phyloP scores from a whole-genome alignment of 2,888 invertebrate species.

The Dinocampus coccinellae region DNA sequence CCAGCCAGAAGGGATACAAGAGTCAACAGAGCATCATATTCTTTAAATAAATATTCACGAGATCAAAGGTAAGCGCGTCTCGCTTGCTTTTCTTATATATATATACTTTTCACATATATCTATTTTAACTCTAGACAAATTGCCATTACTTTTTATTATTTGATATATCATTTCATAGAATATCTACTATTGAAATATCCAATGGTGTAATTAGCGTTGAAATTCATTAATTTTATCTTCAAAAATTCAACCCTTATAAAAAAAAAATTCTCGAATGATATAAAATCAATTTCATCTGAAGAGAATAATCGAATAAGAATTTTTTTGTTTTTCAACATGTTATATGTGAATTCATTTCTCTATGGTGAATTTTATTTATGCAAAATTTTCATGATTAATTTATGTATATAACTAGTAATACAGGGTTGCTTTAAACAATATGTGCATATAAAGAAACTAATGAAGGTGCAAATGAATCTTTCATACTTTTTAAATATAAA shows the following conservation, averaged over 20 bases:
- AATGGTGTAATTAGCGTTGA: slow-evolving; percentile 18
- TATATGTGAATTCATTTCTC: slow-evolving; percentile 20
- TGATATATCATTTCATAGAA: slow-evolving; percentile 27
- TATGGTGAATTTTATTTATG: slow-evolving; percentile 50
- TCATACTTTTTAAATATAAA: background rate
- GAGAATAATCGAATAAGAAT: too few relatives aligned
- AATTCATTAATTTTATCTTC: too few relatives aligned
- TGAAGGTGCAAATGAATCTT: slow-evolving; percentile 32
- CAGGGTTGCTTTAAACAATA: slow-evolving; percentile 2
- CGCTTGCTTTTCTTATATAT: slow-evolving; percentile 19
- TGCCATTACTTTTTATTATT: slow-evolving; percentile 33
- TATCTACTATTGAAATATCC: slow-evolving; percentile 16
- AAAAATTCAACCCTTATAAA: too few relatives aligned
- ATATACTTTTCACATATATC: slow-evolving; percentile 16
- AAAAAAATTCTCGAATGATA: too few relatives aligned
- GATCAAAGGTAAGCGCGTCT: slow-evolving; percentile 52
- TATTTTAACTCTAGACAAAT: slow-evolving; percentile 30
- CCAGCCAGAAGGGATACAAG: slow-evolving; percentile 47
- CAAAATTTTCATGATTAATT: slow-evolving; percentile 52
- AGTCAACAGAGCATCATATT: slow-evolving; percentile 56
- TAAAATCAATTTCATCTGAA: too few relatives aligned
- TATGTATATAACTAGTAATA: background rate
- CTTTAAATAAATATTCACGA: slow-evolving; percentile 55
- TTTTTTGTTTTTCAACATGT: too few relatives aligned
- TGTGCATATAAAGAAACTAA: slow-evolving; percentile 22